These are phyloP conservation scores for Antidorcas marsupialis DNA, from an alignment of 2,113 vertebrate species.

Conservation along the genomic window DNA sequence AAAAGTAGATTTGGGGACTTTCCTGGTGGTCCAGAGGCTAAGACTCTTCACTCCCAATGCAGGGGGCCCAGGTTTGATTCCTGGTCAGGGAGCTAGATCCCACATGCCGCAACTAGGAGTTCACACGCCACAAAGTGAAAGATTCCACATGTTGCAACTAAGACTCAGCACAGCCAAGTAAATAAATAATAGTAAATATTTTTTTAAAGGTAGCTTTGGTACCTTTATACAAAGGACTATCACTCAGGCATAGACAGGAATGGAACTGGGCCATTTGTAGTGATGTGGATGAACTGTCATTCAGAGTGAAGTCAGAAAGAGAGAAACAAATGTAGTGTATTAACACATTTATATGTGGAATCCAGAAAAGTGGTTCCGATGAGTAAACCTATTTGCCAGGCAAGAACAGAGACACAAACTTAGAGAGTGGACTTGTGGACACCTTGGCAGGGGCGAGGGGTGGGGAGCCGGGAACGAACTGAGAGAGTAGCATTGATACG, in stretches of 20 bases:
- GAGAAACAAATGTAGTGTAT: background rate
- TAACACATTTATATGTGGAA: background rate
- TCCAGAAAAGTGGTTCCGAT: background rate
- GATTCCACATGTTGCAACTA: background rate
- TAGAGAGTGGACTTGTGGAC: background rate
- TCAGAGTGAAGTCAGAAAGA: background rate
- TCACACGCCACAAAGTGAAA: rapidly evolving
- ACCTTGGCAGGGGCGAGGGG: rapidly evolving
- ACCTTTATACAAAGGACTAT: background rate
- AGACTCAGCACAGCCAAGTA: background rate
- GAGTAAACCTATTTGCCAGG: background rate
- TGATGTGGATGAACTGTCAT: background rate
- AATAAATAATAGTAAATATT: background rate
- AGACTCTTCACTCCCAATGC: background rate
- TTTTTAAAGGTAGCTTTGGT: background rate
- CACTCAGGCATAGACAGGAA: background rate
- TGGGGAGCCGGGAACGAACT: rapidly evolving
- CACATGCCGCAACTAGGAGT: background rate
- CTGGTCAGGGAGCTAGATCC: background rate
- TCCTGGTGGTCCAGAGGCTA: background rate
- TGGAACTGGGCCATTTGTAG: background rate
- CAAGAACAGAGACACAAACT: background rate
- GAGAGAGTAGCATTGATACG: background rate
- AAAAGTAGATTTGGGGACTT: background rate
- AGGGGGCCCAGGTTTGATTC: background rate